Base-by-base conservation (phyloP, 2,113 vertebrate species). In the Poicephalus gulielmi region DNA sequence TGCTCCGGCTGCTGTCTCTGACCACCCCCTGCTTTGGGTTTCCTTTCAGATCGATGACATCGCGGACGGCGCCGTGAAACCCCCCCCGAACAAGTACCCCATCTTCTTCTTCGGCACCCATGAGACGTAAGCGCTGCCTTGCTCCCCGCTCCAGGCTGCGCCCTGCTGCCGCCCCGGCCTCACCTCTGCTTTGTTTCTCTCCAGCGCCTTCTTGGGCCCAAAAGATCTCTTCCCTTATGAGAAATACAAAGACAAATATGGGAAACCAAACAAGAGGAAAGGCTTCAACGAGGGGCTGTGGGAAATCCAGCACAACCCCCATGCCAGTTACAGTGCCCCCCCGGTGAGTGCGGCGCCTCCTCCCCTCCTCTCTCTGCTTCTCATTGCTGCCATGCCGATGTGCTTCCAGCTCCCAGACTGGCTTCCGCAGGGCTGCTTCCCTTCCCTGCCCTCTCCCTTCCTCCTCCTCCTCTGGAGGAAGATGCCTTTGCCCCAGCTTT, bases 101-200 rank as follows among this genome's bases (percentile, higher is more conserved):
- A 99, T 99, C 86, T 99, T 99, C 98, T 99, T 99, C 98, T 99
- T 99, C 86, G 99, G 99, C 57, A 99, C 99, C 82, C 99, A 99
- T 19, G 99, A 99, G 98, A 99, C 99, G 99, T 99, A 98, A 98
- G 99, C 95, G 57, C 83, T 31, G 47, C 90, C 79, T 89, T 35
- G 62, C 57, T 46, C 30, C 83, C 73, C 63, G 17, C 46, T 47
- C 69, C 20, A 37, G 49, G 25, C 74, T 30, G 77, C 37, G 52
- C 78, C 92, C 11, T 10, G 16, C 87, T 74, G 88, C 75, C 17
- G 73, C 93, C 13, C 79, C 39, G n/a, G 62, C 59, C 35, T 91
- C 94, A 86, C 85, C 83, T 83, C 30, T 94, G 75, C 79, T 95
- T 95, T 77, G 89, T 94, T 69, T 92, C 79, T 80, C 92, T 85